Percentiles rank a stretch among this genome's conserved stretches.
phyloP scores from a whole-genome alignment of 2,888 invertebrate genomes.

The Apotomis turbidana region DNA sequence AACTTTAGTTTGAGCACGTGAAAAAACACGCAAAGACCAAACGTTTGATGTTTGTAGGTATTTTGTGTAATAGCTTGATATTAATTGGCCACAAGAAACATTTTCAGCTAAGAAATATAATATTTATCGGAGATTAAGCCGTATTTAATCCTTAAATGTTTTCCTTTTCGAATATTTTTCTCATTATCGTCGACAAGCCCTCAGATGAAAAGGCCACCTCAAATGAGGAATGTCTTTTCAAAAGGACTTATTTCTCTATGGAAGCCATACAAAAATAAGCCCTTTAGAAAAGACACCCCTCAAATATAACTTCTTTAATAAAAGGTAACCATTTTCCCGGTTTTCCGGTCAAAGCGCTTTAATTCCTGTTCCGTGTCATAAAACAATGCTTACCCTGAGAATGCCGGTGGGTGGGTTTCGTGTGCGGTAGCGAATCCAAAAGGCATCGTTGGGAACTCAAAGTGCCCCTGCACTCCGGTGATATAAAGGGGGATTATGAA shows the following conservation, averaged over 20 bases:
- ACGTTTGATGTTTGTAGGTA: too few species aligned
- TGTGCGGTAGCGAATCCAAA: conserved; percentile 1
- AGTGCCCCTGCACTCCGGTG: conserved; percentile 9
- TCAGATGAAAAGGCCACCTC: conserved; percentile 3
- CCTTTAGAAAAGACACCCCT: not conserved
- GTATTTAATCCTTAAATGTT: not conserved
- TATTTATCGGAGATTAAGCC: not conserved
- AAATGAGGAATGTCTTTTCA: too few species aligned
- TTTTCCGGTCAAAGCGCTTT: conserved; percentile 36
- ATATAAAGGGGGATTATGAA: conserved; percentile 26
- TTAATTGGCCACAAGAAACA: not conserved
- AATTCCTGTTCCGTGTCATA: conserved; percentile 32
- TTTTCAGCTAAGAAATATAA: not conserved
- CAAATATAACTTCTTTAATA: conserved; percentile 18
- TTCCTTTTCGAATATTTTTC: conserved; percentile 1
- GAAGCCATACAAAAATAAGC: too few species aligned
- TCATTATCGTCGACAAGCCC: conserved; percentile 9
- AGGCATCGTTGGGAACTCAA: conserved; percentile 7
- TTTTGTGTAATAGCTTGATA: too few species aligned
- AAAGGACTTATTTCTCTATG: too few species aligned
- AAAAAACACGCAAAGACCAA: too few species aligned
- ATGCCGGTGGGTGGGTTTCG: not conserved
- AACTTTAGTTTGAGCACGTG: too few species aligned
- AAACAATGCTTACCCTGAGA: conserved; percentile 22
- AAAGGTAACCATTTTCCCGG: conserved; percentile 23